Evolutionary conservation across 2,888 invertebrate genomes (phyloP), one percentile per base, ranked within the genome.

Genomic region (Drosophila merina): DNA sequence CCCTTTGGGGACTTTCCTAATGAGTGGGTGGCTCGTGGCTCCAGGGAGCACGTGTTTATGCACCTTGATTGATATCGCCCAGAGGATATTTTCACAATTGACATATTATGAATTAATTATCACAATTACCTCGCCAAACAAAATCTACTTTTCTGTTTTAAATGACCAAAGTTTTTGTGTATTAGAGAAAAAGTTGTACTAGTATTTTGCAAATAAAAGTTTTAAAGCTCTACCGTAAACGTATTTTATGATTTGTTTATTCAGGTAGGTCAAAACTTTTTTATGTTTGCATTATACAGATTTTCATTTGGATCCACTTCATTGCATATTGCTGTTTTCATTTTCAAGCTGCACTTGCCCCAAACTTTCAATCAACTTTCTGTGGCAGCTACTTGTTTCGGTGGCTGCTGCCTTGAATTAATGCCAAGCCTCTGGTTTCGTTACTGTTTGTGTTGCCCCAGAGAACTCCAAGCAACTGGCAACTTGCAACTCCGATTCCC

Each of bases 321-420:
- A 62, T 63, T 72, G 67, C 12, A 14, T 42, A 9, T 9, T 42
- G 49, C 44, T 25, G 38, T 52, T 52, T 68, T 14, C 55, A 56
- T 70, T 69, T 59, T 54, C 55, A 59, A 68, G 30, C 69, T 68
- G 74, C 79, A 80, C 67, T 69, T 71, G 52, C 56, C 76, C 48
- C 59, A 75, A 81, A 81, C 81, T 81, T 81, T 84, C 81, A 84
- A 81, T 81, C 84, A 84, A 81, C 81, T 81, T 81, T 81, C 84
- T 78, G 63, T 40, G 56, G 50, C 45, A 57, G 69, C 45, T 55
- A 66, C 66, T 66, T 66, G 66, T 66, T 66, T 59, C 59, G 66
- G 54, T 47, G 30, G 51, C 42, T 42, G 36, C 58, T 62, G 36
- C 45, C 67, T 30, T 12, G 49, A 74, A 60, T 79, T 80, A 77